Evolutionary conservation across 2,888 invertebrate species (phyloP).

Genomic region (Pristionchus mayeri): DNA sequence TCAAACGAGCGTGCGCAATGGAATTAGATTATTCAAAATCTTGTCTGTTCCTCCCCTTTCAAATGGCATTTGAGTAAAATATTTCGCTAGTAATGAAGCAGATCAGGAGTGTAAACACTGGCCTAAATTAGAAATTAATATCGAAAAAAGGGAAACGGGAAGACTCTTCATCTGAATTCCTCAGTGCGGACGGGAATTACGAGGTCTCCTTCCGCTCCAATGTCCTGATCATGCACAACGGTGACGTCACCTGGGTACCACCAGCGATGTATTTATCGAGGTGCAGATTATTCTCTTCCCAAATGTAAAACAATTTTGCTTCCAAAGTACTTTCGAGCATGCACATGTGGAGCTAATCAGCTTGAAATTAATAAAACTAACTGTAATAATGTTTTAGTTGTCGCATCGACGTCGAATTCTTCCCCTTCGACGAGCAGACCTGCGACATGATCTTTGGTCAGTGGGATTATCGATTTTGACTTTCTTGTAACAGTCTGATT

Average conservation of each 20-base stretch:
- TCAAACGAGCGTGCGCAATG: no score
- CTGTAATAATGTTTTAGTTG: constrained; percentile 58
- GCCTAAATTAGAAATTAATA: no score
- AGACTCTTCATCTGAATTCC: constrained; percentile 39
- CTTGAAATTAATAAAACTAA: neutral
- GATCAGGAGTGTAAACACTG: no score
- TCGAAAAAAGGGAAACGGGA: neutral
- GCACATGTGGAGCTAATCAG: no score
- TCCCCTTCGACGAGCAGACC: constrained; percentile 72
- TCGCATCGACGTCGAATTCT: constrained; percentile 69
- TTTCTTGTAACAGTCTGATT: neutral
- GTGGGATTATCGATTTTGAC: no score
- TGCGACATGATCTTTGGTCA: constrained; percentile 72
- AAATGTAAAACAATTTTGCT: no score
- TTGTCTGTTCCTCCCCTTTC: no score
- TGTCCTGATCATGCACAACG: constrained; percentile 61
- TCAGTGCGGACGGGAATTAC: constrained; percentile 98
- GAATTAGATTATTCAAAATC: no score
- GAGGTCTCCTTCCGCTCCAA: constrained; percentile 87
- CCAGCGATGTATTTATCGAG: constrained; percentile 89
- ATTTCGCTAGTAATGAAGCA: no score
- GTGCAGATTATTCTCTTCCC: no score
- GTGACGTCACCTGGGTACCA: constrained; percentile 92
- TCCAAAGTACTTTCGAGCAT: no score
- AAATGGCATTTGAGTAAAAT: no score